phyloP scores from a whole-genome alignment of 2,113 vertebrate genomes.

The Hystrix cristata region DNA sequence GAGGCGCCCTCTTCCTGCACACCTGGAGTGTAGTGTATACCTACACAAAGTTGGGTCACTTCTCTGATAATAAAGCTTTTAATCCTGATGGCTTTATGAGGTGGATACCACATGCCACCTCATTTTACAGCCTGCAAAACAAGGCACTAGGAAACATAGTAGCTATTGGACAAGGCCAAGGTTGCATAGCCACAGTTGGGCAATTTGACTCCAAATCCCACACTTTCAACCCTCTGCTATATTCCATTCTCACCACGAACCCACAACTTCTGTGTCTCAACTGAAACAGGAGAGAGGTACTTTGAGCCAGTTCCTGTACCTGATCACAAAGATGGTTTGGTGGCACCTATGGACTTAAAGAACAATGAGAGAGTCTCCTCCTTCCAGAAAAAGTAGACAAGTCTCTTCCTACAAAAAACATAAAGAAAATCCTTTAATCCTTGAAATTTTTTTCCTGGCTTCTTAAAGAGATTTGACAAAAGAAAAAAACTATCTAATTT shows the following conservation, averaged over 20 bases:
- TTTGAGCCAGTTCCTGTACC: background rate
- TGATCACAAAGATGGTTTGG: background rate
- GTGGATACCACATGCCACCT: background rate
- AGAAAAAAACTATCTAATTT: background rate
- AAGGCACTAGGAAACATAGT: background rate
- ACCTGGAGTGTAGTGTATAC: background rate
- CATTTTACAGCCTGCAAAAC: background rate
- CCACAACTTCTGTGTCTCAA: background rate
- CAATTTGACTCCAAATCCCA: background rate
- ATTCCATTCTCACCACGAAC: background rate
- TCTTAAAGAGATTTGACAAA: constrained; percentile 4
- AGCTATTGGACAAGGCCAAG: background rate
- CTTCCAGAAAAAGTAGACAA: background rate
- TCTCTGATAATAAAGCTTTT: background rate
- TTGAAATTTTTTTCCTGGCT: background rate
- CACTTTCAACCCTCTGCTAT: background rate
- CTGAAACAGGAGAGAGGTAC: background rate
- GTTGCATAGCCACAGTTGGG: background rate
- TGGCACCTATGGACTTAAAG: background rate
- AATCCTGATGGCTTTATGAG: background rate
- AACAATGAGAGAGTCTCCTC: background rate
- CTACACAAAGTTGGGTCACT: background rate
- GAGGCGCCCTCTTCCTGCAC: background rate
- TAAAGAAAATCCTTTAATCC: background rate
- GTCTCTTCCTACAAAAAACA: background rate